Base-by-base conservation (phyloP, 2,888 invertebrate genomes). In the Pammene aurita region DNA sequence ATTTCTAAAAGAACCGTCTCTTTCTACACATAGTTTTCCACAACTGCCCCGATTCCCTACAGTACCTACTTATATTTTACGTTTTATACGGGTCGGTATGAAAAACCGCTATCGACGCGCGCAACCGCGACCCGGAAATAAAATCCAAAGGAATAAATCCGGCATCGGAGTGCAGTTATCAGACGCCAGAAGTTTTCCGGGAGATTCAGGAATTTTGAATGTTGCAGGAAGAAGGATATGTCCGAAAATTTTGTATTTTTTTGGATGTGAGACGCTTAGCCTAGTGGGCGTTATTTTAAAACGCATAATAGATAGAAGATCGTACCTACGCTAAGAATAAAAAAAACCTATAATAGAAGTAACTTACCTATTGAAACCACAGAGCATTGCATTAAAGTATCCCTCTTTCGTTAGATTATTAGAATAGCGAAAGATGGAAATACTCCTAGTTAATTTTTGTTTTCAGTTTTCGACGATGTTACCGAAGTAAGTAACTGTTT, bases 91-190 rank as follows among this genome's bases (percentile, higher is more conserved):
- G 54, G 18, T 38, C 18, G 26, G 41, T 54, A 63, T 41, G 35
- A 16, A 46, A 64, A 64, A 16, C 55, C 64, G 55, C 16, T 14
- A 55, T 55, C 55, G 44, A 14, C 54, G 44, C 55, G 54, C n/a
- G 44, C 26, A 4, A 41, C 34, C 16, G 44, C 42, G 54, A 54
- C 13, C 18, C 55, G 55, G 44, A 44, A 44, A 64, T 64, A 55
- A 64, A 64, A 64, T 64, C 55, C 14, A 35, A 55, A 44, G 42
- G 44, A 55, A 63, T 63, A 63, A 63, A 63, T 54, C 54, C 63
- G 34, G 18, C 5, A 46, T 18, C n/a, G 46, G 13, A 60, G 44
- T 14, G 46, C 14, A 26, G 44, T 10, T 44, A 44, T 13, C 13
- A 38, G 38, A 38, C 38, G 9, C 9, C 38, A 38, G 38, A 9